Evolutionary conservation across 1,140 invertebrate genomes (phyloP), one percentile per base, ranked within the genome.

Genomic region (Achroia grisella): DNA sequence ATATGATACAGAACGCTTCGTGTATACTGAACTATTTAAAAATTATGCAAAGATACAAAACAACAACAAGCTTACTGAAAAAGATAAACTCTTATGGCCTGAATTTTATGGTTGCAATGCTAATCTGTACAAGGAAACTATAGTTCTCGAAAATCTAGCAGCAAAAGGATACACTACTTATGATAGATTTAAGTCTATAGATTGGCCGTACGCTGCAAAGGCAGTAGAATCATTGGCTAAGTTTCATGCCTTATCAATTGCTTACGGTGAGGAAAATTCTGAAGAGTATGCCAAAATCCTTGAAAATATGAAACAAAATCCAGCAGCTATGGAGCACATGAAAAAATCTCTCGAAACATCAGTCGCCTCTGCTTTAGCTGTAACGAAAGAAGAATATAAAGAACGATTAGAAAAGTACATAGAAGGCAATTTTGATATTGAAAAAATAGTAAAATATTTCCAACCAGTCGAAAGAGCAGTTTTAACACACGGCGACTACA

Each of bases 41-140:
- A 48, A 39, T 4, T 79, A 70, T 28, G 42, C 57, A 44, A 39
- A 56, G 4, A 13, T 82, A 6, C 54, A 81, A 50, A 41, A 60
- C 0, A 50, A 52, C 10, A 10, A 68, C 13, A 44, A 47, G 1
- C 35, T 79, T 0, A 52, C 69, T 0, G 10, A 47, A 10, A 49
- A 71, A 10, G 17, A 71, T 12, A 62, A 55, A 42, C n/a, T 60
- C 2, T 4, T 11, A 1, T 35, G 52, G 8, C 46, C 54, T 4
- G 53, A 64, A 28, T 44, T 39, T 8, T 64, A 55, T 11, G 54
- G 53, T 9, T 27, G 14, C 12, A 17, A 11, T 12, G 9, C 10
- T 1, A 34, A 44, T 2, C 2, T 28, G 3, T 10, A 14, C 1
- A 39, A 50, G 14, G 62, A 64, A 27, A 48, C 41, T 0, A 5